phyloP scores from a whole-genome alignment of 1,140 invertebrate species.

The Steinernema feltiae region DNA sequence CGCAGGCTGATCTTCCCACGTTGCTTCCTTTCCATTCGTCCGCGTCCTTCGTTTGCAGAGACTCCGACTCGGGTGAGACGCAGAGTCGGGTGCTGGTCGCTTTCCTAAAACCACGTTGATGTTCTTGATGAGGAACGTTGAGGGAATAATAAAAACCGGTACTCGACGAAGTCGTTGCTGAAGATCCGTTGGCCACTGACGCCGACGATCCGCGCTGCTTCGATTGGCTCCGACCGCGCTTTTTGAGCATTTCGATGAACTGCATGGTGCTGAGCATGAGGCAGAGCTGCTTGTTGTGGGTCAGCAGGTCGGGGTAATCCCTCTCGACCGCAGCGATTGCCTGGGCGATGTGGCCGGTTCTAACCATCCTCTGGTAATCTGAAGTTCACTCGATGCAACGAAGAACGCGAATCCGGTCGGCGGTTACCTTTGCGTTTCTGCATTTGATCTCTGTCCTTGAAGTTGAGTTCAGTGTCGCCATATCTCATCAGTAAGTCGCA shows the following conservation, averaged over 20 bases:
- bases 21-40: not conserved
- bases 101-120: not conserved
- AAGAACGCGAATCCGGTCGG: too few relatives aligned
- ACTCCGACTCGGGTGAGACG: not conserved
- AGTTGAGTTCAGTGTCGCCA: too few relatives aligned
- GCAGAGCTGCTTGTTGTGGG: constrained; percentile 78
- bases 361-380: constrained; percentile 61
- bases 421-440: too few relatives aligned
- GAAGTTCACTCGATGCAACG: too few relatives aligned
- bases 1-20: not conserved
- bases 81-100: not conserved
- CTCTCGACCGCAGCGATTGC: constrained; percentile 81
- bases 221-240: not conserved
- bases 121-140: not conserved
- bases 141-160: constrained; percentile 6
- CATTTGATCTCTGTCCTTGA: constrained; percentile 37
- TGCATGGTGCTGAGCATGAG: constrained; percentile 92
- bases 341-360: constrained; percentile 84
- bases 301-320: constrained; percentile 81
- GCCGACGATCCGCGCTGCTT: constrained; percentile 10
- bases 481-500: too few relatives aligned
- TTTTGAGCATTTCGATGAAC: constrained; percentile 76
- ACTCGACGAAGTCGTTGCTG: constrained; percentile 16
- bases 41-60: not conserved
- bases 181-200: constrained; percentile 17